A percentile compares a stretch with the other conserved stretches of the same genome.
These are phyloP conservation scores for Drosophila leonis DNA, from an alignment of 2,888 invertebrate species.

Conservation along the genomic window DNA sequence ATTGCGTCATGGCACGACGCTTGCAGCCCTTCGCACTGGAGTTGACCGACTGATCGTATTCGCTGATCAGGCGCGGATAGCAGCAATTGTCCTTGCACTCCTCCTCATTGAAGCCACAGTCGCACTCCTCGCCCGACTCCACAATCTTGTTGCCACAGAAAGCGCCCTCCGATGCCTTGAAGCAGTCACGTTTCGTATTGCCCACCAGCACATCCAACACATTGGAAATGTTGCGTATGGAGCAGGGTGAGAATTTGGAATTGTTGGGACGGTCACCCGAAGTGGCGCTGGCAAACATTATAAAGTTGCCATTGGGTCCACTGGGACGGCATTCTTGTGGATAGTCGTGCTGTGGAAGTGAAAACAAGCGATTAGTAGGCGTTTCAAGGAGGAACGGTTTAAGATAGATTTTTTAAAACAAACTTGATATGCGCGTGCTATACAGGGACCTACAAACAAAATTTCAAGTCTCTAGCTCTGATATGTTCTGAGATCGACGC, in stretches of 20 bases:
- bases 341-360: constrained; percentile 93
- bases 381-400: not conserved
- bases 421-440: too few relatives aligned
- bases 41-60: constrained; percentile 89
- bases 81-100: constrained; percentile 98
- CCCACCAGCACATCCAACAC: constrained; percentile 96
- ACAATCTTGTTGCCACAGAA: constrained; percentile 99
- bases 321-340: constrained; percentile 96
- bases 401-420: too few relatives aligned
- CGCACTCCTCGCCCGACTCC: constrained; percentile 98
- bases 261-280: constrained; percentile 99
- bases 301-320: constrained; percentile 97
- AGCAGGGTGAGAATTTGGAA: constrained; percentile 98
- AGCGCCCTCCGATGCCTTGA: constrained; percentile 95
- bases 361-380: not conserved
- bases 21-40: constrained; percentile 92
- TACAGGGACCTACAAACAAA: too few relatives aligned
- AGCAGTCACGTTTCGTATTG: constrained; percentile 96
- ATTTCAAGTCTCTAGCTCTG: too few relatives aligned
- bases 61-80: constrained; percentile 93
- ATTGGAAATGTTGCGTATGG: constrained; percentile 96
- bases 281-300: constrained; percentile 99
- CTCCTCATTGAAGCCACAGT: constrained; percentile 96
- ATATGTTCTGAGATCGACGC: too few relatives aligned
- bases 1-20: constrained; percentile 90